Percentiles rank a stretch among this genome's conserved stretches.
Conservation (phyloP, 2,797 vertebrate genomes). For the Salmo trutta region DNA sequence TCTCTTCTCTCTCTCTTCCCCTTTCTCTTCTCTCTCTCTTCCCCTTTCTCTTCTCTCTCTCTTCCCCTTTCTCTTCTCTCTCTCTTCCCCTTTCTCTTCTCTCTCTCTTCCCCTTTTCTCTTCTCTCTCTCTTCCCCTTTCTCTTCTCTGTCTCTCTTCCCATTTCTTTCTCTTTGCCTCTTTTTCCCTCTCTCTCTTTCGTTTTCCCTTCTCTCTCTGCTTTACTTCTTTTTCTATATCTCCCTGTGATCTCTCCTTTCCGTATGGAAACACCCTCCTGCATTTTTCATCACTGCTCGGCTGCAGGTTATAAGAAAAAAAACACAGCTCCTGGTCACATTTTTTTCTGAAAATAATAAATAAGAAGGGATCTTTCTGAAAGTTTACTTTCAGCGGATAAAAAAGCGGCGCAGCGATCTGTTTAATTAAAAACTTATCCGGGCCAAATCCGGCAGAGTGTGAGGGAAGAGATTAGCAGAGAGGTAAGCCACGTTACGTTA, state of each 20-base stretch:
- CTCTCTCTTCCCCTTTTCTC: neutral
- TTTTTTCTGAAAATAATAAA: neutral
- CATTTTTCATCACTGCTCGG: slow-evolving; percentile 55
- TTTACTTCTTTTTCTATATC: neutral
- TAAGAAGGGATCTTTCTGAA: neutral
- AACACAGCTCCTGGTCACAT: too few relatives aligned
- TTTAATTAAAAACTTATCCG: slow-evolving; percentile 82
- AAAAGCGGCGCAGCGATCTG: slow-evolving; percentile 70
- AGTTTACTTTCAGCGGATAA: slow-evolving; percentile 63
- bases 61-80: too few relatives aligned
- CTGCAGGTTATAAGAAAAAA: slow-evolving; percentile 26
- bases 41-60: too few relatives aligned
- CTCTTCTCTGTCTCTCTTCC: too few relatives aligned
- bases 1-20: too few relatives aligned
- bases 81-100: neutral
- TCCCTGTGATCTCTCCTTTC: slow-evolving; percentile 18
- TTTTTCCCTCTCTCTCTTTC: too few relatives aligned
- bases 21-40: too few relatives aligned
- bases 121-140: slow-evolving; percentile 2
- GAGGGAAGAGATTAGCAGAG: slow-evolving; percentile 75
- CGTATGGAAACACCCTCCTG: slow-evolving; percentile 43
- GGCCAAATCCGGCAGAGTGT: slow-evolving; percentile 66
- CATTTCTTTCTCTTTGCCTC: too few relatives aligned
- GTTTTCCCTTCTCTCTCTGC: neutral
- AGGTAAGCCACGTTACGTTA: slow-evolving; percentile 63